A percentile compares a stretch with the other conserved stretches of the same genome.
Conservation (phyloP, 2,797 vertebrate species). For the Cirrhinus mrigala region DNA sequence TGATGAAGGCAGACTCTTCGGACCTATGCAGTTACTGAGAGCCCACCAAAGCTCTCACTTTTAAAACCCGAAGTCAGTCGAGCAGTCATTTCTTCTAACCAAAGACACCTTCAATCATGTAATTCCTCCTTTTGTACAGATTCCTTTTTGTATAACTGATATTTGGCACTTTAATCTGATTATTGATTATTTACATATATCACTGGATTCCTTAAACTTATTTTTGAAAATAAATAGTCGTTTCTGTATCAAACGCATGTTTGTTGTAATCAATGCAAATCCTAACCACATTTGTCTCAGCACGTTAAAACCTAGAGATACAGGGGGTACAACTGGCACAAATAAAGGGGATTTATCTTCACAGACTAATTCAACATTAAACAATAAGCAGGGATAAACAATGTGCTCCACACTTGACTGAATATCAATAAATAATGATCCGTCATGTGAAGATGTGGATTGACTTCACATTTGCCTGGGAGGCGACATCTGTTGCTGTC, state of each 20-base stretch:
- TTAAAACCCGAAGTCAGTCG: constrained; percentile 55
- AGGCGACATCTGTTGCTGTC: constrained; percentile 26
- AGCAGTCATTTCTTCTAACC: constrained; percentile 54
- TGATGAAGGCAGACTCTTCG: constrained; percentile 47
- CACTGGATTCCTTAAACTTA: constrained; percentile 94
- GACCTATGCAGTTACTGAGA: constrained; percentile 31
- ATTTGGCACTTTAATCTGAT: constrained; percentile 99
- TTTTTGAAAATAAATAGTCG: constrained; percentile 93
- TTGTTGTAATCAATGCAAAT: constrained; percentile 55
- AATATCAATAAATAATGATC: constrained; percentile 46
- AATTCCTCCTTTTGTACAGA: constrained; percentile 83
- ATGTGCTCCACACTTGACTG: constrained; percentile 20
- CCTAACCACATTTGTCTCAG: not conserved
- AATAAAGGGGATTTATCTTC: constrained; percentile 35
- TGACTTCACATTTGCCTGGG: constrained; percentile 31
- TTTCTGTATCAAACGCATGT: constrained; percentile 88
- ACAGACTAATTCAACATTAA: constrained; percentile 39
- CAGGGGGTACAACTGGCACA: not conserved
- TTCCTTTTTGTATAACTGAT: constrained; percentile 83
- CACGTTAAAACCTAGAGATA: not conserved
- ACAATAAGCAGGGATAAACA: constrained; percentile 39
- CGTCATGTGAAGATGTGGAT: constrained; percentile 6
- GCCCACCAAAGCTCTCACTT: constrained; percentile 48
- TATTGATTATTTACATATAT: constrained; percentile 97
- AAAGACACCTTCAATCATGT: constrained; percentile 81